A percentile compares a stretch with the other conserved stretches of the same genome.
Evolutionary conservation across 2,888 invertebrate genomes (phyloP).

Genomic region (Aricia artaxerxes): DNA sequence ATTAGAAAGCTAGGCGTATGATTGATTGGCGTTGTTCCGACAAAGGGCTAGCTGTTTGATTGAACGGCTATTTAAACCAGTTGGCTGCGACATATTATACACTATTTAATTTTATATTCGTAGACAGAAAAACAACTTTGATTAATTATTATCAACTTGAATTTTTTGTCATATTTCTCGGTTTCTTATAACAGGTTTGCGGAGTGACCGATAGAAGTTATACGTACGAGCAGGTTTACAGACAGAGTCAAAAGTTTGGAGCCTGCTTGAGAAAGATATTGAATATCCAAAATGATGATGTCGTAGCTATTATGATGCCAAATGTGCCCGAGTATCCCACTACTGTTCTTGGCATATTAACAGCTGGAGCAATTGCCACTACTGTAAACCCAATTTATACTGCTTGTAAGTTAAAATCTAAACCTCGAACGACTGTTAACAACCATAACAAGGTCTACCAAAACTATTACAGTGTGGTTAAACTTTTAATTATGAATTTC

Average conservation of each 20-base stretch:
- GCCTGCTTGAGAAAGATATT: constrained; percentile 80
- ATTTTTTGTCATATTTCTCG: not conserved
- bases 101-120: too few relatives aligned
- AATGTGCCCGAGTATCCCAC: constrained; percentile 85
- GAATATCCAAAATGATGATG: constrained; percentile 79
- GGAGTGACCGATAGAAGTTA: constrained; percentile 46
- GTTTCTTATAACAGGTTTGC: constrained; percentile 43
- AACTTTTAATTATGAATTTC: too few relatives aligned
- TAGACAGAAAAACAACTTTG: not conserved
- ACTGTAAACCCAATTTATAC: constrained; percentile 85
- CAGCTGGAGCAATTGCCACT: constrained; percentile 82
- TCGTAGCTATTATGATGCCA: constrained; percentile 82
- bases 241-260: constrained; percentile 76
- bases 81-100: too few relatives aligned
- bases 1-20: too few relatives aligned
- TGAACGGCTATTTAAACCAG: too few relatives aligned
- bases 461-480: too few relatives aligned
- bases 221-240: constrained; percentile 60
- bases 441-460: too few relatives aligned
- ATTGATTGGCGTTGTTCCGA: too few relatives aligned
- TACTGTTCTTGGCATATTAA: constrained; percentile 78
- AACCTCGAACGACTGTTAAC: too few relatives aligned
- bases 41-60: too few relatives aligned
- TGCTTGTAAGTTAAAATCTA: constrained; percentile 52
- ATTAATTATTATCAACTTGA: not conserved